phyloP scores from a whole-genome alignment of 2,888 invertebrate species.

The Mythimna vitellina region DNA sequence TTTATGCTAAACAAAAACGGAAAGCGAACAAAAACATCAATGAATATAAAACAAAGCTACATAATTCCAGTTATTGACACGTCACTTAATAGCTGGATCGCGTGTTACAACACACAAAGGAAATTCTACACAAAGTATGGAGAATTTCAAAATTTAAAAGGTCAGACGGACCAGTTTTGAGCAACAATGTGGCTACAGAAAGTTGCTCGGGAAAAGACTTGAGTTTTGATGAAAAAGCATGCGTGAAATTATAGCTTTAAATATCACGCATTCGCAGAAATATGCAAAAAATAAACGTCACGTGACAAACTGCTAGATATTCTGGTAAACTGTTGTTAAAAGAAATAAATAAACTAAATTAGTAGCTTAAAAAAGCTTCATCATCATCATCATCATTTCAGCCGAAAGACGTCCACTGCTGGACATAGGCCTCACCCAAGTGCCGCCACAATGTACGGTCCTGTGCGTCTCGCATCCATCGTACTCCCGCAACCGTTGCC shows the following conservation, averaged over 20 bases:
- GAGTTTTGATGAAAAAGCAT: neutral
- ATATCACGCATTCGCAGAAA: conserved; percentile 11
- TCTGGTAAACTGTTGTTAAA: neutral
- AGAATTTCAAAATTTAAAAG: conserved; percentile 69
- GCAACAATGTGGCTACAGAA: conserved; percentile 36
- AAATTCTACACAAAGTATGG: conserved; percentile 72
- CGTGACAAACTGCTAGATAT: conserved; percentile 13
- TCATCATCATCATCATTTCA: too few relatives aligned
- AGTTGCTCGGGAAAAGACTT: conserved; percentile 18
- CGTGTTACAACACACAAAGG: conserved; percentile 78
- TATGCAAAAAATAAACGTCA: conserved; percentile 8
- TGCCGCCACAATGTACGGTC: too few relatives aligned
- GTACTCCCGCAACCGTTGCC: too few relatives aligned
- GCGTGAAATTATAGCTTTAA: conserved; percentile 7
- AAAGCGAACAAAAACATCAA: conserved; percentile 53
- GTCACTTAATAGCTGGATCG: conserved; percentile 80
- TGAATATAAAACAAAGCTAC: conserved; percentile 59
- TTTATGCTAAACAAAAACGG: conserved; percentile 45
- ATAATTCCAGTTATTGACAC: conserved; percentile 78
- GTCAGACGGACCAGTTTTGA: conserved; percentile 52
- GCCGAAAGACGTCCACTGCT: too few relatives aligned
- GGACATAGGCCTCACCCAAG: too few relatives aligned
- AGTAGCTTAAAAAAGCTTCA: too few relatives aligned
- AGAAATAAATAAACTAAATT: too few relatives aligned
- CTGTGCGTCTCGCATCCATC: too few relatives aligned